Evolutionary conservation across 2,113 vertebrate species (phyloP).

Genomic region (Sardina pilchardus): DNA sequence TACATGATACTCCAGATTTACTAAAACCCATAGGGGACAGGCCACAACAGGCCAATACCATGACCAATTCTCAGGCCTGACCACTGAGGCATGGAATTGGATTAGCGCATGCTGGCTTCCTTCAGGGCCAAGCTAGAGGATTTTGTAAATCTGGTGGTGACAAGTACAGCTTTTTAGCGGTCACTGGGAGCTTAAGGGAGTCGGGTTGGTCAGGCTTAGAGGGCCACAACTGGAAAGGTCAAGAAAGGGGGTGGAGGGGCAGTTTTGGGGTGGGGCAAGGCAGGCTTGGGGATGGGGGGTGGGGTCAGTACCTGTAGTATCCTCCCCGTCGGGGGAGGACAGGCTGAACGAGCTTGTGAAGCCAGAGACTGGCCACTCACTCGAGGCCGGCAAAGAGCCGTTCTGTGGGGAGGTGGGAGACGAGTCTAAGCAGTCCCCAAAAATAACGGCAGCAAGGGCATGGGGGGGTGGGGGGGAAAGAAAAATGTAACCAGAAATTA

Average conservation of each 20-base stretch:
- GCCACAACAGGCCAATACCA: background rate
- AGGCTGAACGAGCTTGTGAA: conserved; percentile 81
- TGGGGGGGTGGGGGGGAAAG: background rate
- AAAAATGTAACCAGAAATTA: conserved; percentile 15
- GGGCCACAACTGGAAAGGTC: background rate
- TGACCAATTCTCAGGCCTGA: background rate
- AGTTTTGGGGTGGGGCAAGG: conserved; percentile 36
- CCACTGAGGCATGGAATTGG: background rate
- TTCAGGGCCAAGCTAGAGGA: background rate
- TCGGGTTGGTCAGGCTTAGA: conserved; percentile 6
- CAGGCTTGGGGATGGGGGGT: conserved; percentile 36
- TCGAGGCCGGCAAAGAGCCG: conserved; percentile 77
- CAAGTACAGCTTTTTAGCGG: background rate
- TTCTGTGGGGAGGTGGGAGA: conserved; percentile 76
- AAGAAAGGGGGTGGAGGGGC: background rate
- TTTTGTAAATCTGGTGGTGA: conserved; percentile 16
- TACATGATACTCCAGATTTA: conserved; percentile 12
- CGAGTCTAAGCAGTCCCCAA: conserved; percentile 59
- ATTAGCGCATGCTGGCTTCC: background rate
- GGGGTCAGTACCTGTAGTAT: conserved; percentile 74
- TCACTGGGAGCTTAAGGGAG: background rate
- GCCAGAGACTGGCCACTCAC: conserved; percentile 81
- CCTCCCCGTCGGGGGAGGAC: conserved; percentile 69
- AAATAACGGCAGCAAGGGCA: background rate
- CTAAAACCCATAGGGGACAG: background rate